phyloP scores from a whole-genome alignment of 2,888 invertebrate genomes.

The Chalcis sispes region DNA sequence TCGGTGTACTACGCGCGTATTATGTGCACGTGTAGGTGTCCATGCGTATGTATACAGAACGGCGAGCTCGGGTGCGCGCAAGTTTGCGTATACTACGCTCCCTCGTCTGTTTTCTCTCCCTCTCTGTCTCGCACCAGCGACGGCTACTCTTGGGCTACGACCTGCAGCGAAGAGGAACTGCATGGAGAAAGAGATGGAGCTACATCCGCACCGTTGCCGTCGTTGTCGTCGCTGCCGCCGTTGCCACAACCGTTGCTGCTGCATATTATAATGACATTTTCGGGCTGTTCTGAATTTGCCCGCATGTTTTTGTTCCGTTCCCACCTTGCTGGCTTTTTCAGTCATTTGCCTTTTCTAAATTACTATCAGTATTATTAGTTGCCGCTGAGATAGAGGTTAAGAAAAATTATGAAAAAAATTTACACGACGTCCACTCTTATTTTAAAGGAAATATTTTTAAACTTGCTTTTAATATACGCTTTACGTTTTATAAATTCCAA shows the following conservation, averaged over 20 bases:
- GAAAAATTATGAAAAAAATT: no score
- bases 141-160: background rate
- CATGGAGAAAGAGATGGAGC: background rate
- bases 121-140: conserved; percentile 14
- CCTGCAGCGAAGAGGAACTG: background rate
- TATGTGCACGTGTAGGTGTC: no score
- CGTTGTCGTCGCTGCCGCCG: background rate
- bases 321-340: conserved; percentile 9
- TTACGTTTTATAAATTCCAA: no score
- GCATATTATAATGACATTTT: conserved; percentile 62
- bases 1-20: conserved; percentile 45
- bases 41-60: no score
- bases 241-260: no score
- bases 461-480: no score
- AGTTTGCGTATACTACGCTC: background rate
- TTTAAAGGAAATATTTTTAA: no score
- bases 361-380: no score
- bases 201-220: conserved; percentile 25
- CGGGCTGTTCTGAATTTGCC: conserved; percentile 58
- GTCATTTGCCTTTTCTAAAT: no score
- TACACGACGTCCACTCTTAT: no score
- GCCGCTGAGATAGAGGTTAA: no score
- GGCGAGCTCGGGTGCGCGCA: no score
- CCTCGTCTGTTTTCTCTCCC: background rate
- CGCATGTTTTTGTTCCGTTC: conserved; percentile 47